phyloP scores from a whole-genome alignment of 2,113 vertebrate genomes.

The Sitta europaea region DNA sequence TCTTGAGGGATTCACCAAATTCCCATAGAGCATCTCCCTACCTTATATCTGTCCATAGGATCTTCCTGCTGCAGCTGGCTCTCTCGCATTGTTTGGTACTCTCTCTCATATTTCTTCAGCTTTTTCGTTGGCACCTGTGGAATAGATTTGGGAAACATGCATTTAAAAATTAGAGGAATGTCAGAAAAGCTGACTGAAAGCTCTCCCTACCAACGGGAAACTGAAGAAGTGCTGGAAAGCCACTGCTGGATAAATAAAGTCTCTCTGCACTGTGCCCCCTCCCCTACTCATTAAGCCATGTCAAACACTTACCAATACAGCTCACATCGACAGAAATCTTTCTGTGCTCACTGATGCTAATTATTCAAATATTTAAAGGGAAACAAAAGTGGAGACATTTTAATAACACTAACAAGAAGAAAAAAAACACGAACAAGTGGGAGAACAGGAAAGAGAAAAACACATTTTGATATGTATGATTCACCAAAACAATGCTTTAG shows the following conservation, averaged over 20 bases:
- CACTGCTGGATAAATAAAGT: background rate
- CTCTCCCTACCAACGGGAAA: background rate
- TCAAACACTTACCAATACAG: background rate
- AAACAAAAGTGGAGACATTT: background rate
- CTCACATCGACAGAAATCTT: background rate
- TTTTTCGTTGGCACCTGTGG: constrained; percentile 95
- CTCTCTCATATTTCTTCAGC: constrained; percentile 98
- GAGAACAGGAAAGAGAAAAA: background rate
- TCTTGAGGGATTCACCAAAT: background rate
- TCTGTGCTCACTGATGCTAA: background rate
- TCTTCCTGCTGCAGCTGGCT: constrained; percentile 96
- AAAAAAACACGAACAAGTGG: background rate
- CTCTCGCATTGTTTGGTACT: constrained; percentile 91
- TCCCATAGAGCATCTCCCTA: constrained; percentile 25
- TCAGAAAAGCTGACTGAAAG: background rate
- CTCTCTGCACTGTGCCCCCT: background rate
- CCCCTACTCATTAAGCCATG: background rate
- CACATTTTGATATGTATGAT: background rate
- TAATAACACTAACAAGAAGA: background rate
- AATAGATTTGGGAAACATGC: background rate
- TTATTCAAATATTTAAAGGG: background rate
- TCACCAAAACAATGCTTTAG: background rate
- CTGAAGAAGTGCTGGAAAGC: background rate
- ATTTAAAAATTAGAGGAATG: background rate
- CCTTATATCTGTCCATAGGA: constrained; percentile 97